Percentiles rank a stretch among this genome's conserved stretches.
These are phyloP conservation scores for Brachyopa scutellaris DNA, from an alignment of 2,888 invertebrate species.

Conservation along the genomic window DNA sequence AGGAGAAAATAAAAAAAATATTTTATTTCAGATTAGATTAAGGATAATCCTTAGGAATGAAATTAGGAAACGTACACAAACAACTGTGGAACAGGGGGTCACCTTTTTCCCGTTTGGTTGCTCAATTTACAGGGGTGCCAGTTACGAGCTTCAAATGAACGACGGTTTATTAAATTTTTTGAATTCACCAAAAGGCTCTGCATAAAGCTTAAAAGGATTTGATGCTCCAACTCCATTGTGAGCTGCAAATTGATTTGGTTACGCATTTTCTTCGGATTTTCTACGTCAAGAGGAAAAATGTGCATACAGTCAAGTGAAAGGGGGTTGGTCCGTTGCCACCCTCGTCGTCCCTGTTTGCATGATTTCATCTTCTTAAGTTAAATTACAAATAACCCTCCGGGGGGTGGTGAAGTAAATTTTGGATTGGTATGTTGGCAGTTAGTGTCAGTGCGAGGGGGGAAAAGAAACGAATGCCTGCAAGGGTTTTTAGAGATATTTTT, in stretches of 20 bases:
- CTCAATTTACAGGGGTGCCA: constrained; percentile 15
- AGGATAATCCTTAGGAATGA: constrained; percentile 64
- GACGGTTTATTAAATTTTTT: constrained; percentile 60
- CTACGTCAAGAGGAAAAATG: constrained; percentile 46
- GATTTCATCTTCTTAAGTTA: constrained; percentile 70
- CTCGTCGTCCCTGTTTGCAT: constrained; percentile 45
- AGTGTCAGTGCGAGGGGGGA: background rate
- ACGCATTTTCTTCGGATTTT: constrained; percentile 46
- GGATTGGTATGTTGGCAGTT: constrained; percentile 38
- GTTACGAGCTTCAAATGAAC: constrained; percentile 23
- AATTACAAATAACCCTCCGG: constrained; percentile 70
- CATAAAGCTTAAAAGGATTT: constrained; percentile 43
- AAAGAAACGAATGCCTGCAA: constrained; percentile 62
- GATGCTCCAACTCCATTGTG: constrained; percentile 44
- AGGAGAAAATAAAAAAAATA: constrained; percentile 12
- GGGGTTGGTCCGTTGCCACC: constrained; percentile 11
- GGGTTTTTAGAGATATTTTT: constrained; percentile 58
- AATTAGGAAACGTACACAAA: constrained; percentile 63
- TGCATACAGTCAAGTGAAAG: constrained; percentile 13
- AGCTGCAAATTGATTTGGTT: constrained; percentile 69
- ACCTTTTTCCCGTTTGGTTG: constrained; percentile 5
- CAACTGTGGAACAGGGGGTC: constrained; percentile 10
- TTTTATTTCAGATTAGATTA: constrained; percentile 68
- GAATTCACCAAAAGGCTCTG: constrained; percentile 18
- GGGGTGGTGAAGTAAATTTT: constrained; percentile 64